Evolutionary conservation across 2,113 vertebrate species (phyloP).

Genomic region (Ptyas mucosa): DNA sequence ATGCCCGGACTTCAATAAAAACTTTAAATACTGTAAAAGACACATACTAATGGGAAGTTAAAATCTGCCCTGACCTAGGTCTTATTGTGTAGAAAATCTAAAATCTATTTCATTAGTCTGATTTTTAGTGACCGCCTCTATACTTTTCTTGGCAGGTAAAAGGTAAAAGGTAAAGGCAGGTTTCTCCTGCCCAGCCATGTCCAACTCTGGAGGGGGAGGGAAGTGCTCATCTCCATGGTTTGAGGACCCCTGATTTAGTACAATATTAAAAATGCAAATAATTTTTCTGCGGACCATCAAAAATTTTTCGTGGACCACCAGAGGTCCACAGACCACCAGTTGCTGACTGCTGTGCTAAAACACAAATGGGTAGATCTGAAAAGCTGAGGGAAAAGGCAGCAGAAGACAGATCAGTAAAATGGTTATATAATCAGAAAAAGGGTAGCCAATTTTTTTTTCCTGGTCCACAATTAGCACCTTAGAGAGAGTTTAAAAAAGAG

Average conservation of each 20-base stretch:
- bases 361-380: background rate
- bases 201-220: too few species aligned
- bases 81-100: background rate
- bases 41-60: background rate
- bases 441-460: background rate
- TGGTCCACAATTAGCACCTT: background rate
- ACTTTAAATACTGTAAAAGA: background rate
- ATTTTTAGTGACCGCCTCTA: background rate
- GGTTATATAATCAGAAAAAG: background rate
- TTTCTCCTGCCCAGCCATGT: too few species aligned
- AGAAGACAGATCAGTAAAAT: background rate
- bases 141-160: background rate
- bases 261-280: too few species aligned
- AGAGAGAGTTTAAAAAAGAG: background rate
- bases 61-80: background rate
- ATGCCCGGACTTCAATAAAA: background rate
- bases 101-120: background rate
- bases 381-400: background rate
- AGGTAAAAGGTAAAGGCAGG: too few species aligned
- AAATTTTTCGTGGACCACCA: too few species aligned
- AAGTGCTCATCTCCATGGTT: too few species aligned
- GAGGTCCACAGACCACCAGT: too few species aligned
- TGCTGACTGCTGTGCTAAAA: too few species aligned
- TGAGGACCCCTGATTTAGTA: too few species aligned
- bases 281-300: too few species aligned